phyloP scores from a whole-genome alignment of 2,797 vertebrate species.

The Argyrosomus regius region DNA sequence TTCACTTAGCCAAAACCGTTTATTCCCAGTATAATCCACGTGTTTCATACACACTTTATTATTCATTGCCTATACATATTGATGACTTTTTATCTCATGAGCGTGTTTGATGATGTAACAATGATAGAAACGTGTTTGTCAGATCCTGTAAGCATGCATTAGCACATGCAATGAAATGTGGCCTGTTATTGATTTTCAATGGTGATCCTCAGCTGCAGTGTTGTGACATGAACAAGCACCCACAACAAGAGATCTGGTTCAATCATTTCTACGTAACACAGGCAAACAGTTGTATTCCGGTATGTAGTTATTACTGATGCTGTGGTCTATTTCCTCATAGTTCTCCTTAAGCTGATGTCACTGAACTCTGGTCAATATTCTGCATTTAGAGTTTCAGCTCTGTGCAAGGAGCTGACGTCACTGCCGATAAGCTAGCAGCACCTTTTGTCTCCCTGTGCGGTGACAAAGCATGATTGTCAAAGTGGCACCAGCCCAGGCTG shows the following conservation, averaged over 20 bases:
- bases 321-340: neutral
- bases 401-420: slow-evolving; percentile 54
- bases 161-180: slow-evolving; percentile 63
- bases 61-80: neutral
- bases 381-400: slow-evolving; percentile 23
- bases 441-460: slow-evolving; percentile 73
- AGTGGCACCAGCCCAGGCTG: slow-evolving; percentile 31
- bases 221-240: slow-evolving; percentile 31
- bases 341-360: slow-evolving; percentile 1
- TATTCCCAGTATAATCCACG: neutral
- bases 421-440: slow-evolving; percentile 41
- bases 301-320: neutral
- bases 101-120: slow-evolving; percentile 58
- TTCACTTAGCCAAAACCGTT: neutral
- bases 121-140: slow-evolving; percentile 16
- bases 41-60: neutral
- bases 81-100: slow-evolving; percentile 23
- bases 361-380: slow-evolving; percentile 23
- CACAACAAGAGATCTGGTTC: slow-evolving; percentile 27
- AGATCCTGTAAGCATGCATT: slow-evolving; percentile 24
- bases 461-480: slow-evolving; percentile 69
- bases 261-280: slow-evolving; percentile 27
- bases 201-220: slow-evolving; percentile 38
- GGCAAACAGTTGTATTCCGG: neutral
- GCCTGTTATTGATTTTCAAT: slow-evolving; percentile 74